phyloP scores from a whole-genome alignment of 2,113 vertebrate genomes.

The Dascyllus trimaculatus region DNA sequence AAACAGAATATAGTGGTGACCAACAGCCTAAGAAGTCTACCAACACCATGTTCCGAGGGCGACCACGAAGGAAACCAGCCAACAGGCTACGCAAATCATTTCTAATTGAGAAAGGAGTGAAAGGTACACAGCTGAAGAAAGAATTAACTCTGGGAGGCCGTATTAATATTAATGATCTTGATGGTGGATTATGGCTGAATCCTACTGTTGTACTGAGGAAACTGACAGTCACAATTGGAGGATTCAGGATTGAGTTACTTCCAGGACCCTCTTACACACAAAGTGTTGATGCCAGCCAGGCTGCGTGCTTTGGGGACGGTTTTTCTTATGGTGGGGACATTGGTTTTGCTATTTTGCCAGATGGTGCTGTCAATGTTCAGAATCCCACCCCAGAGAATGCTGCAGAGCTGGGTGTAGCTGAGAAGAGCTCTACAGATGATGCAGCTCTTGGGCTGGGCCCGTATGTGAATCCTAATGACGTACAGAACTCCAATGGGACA shows the following conservation, averaged over 20 bases:
- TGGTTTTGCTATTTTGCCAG: slow-evolving; percentile 59
- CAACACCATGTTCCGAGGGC: slow-evolving; percentile 80
- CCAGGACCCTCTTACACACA: slow-evolving; percentile 83
- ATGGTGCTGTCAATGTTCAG: slow-evolving; percentile 43
- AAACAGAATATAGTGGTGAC: slow-evolving; percentile 77
- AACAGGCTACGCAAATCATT: slow-evolving; percentile 77
- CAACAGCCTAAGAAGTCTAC: slow-evolving; percentile 64
- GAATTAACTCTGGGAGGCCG: slow-evolving; percentile 76
- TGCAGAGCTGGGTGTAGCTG: slow-evolving; percentile 54
- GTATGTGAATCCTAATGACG: slow-evolving; percentile 84
- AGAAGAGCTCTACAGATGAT: slow-evolving; percentile 65
- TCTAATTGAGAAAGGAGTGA: slow-evolving; percentile 76
- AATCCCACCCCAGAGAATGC: slow-evolving; percentile 71
- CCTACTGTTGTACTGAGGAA: slow-evolving; percentile 82
- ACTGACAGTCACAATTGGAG: slow-evolving; percentile 85
- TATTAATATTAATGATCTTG: slow-evolving; percentile 71
- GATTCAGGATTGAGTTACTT: slow-evolving; percentile 85
- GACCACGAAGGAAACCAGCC: slow-evolving; percentile 80
- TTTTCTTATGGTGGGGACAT: slow-evolving; percentile 56
- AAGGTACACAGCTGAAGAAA: slow-evolving; percentile 79
- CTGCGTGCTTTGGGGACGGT: slow-evolving; percentile 55
- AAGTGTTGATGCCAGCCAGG: slow-evolving; percentile 37
- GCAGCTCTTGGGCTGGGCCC: slow-evolving; percentile 70
- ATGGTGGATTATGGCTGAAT: slow-evolving; percentile 76
- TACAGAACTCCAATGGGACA: slow-evolving; percentile 80